Percentiles rank a stretch among this genome's conserved stretches.
Evolutionary conservation across 2,888 invertebrate genomes (phyloP).

Genomic region (Hypomecis atomaria): DNA sequence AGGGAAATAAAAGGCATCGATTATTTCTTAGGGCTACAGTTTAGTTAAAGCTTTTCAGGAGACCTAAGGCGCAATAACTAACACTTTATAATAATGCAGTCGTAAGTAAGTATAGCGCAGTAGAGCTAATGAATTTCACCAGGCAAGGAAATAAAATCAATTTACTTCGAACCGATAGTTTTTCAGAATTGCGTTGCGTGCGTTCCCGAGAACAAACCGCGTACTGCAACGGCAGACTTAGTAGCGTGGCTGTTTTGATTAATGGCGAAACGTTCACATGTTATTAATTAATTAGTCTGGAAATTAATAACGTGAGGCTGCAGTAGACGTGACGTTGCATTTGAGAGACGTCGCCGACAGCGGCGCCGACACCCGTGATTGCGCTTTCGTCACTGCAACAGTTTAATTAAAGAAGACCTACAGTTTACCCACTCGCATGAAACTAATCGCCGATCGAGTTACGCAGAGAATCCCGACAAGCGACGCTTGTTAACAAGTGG

Average conservation of each 20-base stretch:
- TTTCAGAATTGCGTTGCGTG: slow-evolving; percentile 36
- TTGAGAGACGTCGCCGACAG: slow-evolving; percentile 53
- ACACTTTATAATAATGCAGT: too few species aligned
- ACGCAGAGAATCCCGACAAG: slow-evolving; percentile 55
- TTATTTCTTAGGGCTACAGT: too few species aligned
- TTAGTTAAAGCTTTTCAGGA: too few species aligned
- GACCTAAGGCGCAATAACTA: too few species aligned
- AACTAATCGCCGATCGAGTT: slow-evolving; percentile 50
- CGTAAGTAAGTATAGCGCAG: too few species aligned
- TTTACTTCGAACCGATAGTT: slow-evolving; percentile 46
- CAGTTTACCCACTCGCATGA: slow-evolving; percentile 40
- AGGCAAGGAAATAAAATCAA: slow-evolving; percentile 49
- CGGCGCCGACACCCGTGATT: slow-evolving; percentile 47
- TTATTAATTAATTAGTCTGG: slow-evolving; percentile 77
- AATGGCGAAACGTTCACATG: slow-evolving; percentile 68
- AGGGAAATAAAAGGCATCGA: too few species aligned
- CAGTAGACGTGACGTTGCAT: slow-evolving; percentile 70
- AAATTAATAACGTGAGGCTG: slow-evolving; percentile 79
- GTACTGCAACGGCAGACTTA: slow-evolving; percentile 39
- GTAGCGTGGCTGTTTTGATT: slow-evolving; percentile 66
- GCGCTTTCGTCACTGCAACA: slow-evolving; percentile 60
- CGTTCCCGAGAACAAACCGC: slow-evolving; percentile 38
- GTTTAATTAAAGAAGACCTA: slow-evolving; percentile 79
- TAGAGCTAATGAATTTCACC: slow-evolving; percentile 45
- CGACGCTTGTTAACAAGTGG: slow-evolving; percentile 47